These are phyloP conservation scores for Cephus nigrinus DNA, from an alignment of 2,888 invertebrate genomes.

Conservation along the genomic window DNA sequence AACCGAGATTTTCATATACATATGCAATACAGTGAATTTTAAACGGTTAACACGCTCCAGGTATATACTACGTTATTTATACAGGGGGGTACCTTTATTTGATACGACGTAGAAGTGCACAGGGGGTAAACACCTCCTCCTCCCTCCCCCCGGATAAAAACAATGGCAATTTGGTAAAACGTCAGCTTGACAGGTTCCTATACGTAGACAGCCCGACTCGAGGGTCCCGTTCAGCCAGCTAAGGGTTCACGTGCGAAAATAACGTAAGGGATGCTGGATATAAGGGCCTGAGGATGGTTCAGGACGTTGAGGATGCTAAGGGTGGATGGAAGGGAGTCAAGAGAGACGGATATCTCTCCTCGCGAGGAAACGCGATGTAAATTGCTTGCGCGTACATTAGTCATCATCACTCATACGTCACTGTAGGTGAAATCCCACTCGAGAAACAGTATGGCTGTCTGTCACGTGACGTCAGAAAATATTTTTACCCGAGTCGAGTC, in stretches of 20 bases:
- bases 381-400: conserved; percentile 57
- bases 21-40: background rate
- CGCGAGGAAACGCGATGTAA: conserved; percentile 51
- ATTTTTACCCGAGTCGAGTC: background rate
- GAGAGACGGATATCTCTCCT: conserved; percentile 35
- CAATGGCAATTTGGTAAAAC: conserved; percentile 56
- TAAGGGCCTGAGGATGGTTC: conserved; percentile 19
- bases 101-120: background rate
- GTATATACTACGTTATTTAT: background rate
- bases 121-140: no score
- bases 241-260: conserved; percentile 9
- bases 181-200: conserved; percentile 41
- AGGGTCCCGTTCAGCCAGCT: conserved; percentile 27
- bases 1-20: background rate
- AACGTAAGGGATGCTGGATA: conserved; percentile 12
- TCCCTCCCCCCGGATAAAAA: conserved; percentile 38
- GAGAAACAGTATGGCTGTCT: background rate
- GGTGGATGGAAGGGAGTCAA: conserved; percentile 13
- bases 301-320: conserved; percentile 19
- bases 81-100: background rate
- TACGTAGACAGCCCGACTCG: conserved; percentile 26
- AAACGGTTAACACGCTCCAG: background rate
- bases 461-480: background rate
- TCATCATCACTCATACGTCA: conserved; percentile 53
- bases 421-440: background rate